Conservation (phyloP, 2,797 vertebrate genomes). For the Acrocephalus scirpaceus region DNA sequence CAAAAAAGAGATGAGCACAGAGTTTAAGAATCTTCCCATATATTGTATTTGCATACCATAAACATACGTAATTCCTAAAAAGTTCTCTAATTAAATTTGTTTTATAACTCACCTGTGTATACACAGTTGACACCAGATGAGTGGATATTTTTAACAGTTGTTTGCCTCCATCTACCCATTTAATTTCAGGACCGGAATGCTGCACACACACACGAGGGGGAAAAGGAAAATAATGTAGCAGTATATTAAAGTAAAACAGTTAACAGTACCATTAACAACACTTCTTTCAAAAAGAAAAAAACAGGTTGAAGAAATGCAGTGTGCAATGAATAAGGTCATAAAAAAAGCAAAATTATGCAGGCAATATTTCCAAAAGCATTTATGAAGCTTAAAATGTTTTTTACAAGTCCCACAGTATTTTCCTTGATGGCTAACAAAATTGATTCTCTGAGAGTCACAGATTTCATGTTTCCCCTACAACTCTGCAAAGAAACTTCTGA, state of each 20-base stretch:
- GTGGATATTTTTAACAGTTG: conserved; percentile 90
- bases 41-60: not conserved
- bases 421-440: not conserved
- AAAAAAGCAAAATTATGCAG: conserved; percentile 36
- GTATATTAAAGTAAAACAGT: not conserved
- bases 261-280: not conserved
- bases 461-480: not conserved
- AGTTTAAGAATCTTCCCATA: not conserved
- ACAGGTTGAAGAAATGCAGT: conserved; percentile 25
- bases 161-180: conserved; percentile 97
- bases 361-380: conserved; percentile 28
- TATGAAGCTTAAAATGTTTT: conserved; percentile 18
- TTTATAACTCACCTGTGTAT: conserved; percentile 87
- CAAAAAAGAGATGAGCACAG: not conserved
- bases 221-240: not conserved
- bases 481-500: not conserved
- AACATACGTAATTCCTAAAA: not conserved
- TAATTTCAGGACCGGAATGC: conserved; percentile 92
- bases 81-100: not conserved
- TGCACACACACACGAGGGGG: conserved; percentile 22
- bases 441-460: not conserved
- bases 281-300: not conserved
- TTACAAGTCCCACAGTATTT: not conserved
- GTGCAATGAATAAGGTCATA: conserved; percentile 54
- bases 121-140: conserved; percentile 95